Conservation (phyloP, 2,797 vertebrate genomes). For the Sebastiscus tertius region DNA sequence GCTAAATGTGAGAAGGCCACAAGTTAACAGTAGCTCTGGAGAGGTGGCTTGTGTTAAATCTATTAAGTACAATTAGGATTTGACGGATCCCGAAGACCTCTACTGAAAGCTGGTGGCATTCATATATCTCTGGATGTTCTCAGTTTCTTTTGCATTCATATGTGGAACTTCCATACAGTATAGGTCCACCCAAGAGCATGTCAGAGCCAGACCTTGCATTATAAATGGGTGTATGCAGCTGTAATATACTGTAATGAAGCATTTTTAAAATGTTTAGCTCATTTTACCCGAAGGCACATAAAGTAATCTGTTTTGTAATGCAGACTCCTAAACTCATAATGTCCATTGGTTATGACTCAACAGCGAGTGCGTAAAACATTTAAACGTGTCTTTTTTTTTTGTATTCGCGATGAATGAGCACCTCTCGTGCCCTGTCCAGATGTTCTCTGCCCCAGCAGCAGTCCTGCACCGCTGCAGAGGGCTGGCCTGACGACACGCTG, state of each 20-base stretch:
- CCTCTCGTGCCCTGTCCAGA: constrained; percentile 58
- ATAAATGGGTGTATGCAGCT: constrained; percentile 68
- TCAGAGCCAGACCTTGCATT: constrained; percentile 48
- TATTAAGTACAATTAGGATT: neutral
- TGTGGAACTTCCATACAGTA: neutral
- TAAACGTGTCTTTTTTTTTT: constrained; percentile 32
- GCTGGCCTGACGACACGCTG: neutral
- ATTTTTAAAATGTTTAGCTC: constrained; percentile 65
- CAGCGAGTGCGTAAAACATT: constrained; percentile 51
- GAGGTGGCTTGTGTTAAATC: neutral
- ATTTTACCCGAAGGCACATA: constrained; percentile 65
- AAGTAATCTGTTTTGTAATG: constrained; percentile 66
- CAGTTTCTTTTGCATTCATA: neutral
- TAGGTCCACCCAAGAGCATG: constrained; percentile 27
- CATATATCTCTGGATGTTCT: neutral
- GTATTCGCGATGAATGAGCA: constrained; percentile 39
- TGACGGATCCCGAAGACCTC: neutral
- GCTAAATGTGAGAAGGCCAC: constrained; percentile 18
- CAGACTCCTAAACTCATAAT: constrained; percentile 45
- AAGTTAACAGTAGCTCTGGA: constrained; percentile 26
- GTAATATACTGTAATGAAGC: constrained; percentile 62
- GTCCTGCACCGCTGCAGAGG: constrained; percentile 4
- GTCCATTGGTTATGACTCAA: constrained; percentile 55
- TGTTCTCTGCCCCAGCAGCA: constrained; percentile 44
- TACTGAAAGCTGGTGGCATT: neutral